phyloP scores from a whole-genome alignment of 2,113 vertebrate species.

The Pithys albifrons region DNA sequence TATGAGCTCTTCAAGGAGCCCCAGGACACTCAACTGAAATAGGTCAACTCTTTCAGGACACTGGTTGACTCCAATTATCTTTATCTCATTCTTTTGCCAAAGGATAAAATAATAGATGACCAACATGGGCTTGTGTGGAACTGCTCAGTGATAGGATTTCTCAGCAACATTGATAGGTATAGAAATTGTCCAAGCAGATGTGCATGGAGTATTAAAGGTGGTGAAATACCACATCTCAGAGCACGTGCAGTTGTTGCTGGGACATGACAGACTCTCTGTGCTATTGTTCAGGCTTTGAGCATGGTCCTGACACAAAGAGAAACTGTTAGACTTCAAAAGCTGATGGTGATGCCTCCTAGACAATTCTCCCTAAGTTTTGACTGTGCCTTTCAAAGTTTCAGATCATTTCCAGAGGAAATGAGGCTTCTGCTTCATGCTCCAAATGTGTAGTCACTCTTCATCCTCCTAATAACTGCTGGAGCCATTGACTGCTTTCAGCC shows the following conservation, averaged over 20 bases:
- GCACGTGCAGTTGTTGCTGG: neutral
- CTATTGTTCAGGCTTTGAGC: neutral
- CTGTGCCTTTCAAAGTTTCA: neutral
- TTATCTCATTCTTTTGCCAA: neutral
- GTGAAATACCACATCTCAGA: neutral
- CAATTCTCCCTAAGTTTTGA: neutral
- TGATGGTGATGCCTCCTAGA: neutral
- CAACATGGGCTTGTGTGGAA: neutral
- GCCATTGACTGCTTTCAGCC: conserved; percentile 7
- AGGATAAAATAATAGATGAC: neutral
- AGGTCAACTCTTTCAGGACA: neutral
- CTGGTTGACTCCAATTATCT: neutral
- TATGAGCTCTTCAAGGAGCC: neutral
- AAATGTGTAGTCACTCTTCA: neutral
- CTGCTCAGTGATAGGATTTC: neutral
- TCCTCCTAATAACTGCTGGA: conserved; percentile 18
- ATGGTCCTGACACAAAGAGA: neutral
- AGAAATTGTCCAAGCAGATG: neutral
- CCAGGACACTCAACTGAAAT: neutral
- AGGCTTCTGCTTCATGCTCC: neutral
- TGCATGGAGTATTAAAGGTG: neutral
- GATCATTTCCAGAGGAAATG: conserved; percentile 29
- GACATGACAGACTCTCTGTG: fast-evolving
- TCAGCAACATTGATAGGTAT: neutral
- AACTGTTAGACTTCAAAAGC: neutral